Evolutionary conservation across 2,797 vertebrate genomes (phyloP).

Genomic region (Trachops cirrhosus): DNA sequence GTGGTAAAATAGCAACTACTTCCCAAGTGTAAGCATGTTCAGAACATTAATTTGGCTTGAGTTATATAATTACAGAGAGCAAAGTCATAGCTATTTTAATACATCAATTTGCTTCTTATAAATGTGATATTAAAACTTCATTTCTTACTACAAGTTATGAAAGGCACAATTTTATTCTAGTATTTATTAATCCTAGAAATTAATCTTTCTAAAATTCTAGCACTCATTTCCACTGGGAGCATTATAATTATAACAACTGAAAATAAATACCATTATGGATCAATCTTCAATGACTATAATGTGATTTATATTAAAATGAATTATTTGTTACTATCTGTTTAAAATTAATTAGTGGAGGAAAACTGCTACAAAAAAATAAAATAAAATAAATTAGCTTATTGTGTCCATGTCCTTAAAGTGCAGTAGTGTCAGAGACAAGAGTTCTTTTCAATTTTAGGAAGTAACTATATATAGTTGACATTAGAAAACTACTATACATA

Average conservation of each 20-base stretch:
- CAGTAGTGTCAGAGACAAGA: not conserved
- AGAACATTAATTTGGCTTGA: not conserved
- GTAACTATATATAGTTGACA: not conserved
- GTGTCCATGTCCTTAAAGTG: not conserved
- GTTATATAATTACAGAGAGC: slow-evolving; percentile 11
- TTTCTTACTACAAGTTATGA: slow-evolving; percentile 46
- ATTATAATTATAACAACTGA: not conserved
- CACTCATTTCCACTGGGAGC: not conserved
- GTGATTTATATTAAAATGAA: not conserved
- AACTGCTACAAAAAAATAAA: not conserved
- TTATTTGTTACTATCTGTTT: not conserved
- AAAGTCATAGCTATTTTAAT: slow-evolving; percentile 52
- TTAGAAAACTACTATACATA: not conserved
- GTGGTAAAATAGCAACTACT: slow-evolving; percentile 12
- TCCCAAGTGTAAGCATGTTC: not conserved
- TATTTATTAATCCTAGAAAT: slow-evolving; percentile 40
- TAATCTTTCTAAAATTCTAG: slow-evolving; percentile 7
- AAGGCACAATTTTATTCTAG: not conserved
- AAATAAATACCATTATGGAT: not conserved
- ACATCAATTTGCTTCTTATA: slow-evolving; percentile 2
- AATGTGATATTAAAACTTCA: slow-evolving; percentile 43
- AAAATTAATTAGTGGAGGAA: not conserved
- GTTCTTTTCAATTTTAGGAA: not conserved
- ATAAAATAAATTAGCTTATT: not conserved
- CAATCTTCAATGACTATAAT: not conserved